Conservation (phyloP, 2,113 vertebrate genomes). For the Calidris pugnax region DNA sequence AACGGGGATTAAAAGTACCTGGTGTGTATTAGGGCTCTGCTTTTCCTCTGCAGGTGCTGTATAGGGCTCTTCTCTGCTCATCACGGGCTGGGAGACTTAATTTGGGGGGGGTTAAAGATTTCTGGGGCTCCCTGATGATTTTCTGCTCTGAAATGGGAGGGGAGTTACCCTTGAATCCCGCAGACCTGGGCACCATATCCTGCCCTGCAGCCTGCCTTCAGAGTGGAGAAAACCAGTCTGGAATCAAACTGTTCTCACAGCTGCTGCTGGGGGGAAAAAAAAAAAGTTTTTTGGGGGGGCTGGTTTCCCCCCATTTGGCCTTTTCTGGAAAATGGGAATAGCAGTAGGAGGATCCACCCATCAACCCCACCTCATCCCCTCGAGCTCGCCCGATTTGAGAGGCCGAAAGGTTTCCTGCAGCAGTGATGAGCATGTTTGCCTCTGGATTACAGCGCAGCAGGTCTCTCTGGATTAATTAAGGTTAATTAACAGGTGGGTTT, state of each 20-base stretch:
- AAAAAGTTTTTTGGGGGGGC: neutral
- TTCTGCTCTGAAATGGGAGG: rapidly evolving
- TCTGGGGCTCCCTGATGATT: neutral
- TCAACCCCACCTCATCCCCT: neutral
- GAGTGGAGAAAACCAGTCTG: rapidly evolving
- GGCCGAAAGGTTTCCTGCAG: neutral
- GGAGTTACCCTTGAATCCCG: neutral
- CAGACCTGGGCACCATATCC: neutral
- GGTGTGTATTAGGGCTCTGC: rapidly evolving
- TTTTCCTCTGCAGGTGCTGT: neutral
- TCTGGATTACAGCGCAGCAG: neutral
- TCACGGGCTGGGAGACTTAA: rapidly evolving
- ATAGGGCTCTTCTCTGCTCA: rapidly evolving
- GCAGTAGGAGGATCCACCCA: neutral
- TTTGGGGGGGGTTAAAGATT: neutral
- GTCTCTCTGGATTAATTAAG: neutral
- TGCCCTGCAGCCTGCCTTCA: rapidly evolving
- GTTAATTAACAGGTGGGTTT: neutral
- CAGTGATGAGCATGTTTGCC: rapidly evolving
- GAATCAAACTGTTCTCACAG: neutral
- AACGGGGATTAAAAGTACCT: neutral
- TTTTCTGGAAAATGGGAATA: neutral
- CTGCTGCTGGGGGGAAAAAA: neutral
- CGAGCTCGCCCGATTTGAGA: rapidly evolving
- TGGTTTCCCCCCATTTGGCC: rapidly evolving